Conservation (phyloP, 2,888 invertebrate genomes). For the Leptogaster cylindrica region DNA sequence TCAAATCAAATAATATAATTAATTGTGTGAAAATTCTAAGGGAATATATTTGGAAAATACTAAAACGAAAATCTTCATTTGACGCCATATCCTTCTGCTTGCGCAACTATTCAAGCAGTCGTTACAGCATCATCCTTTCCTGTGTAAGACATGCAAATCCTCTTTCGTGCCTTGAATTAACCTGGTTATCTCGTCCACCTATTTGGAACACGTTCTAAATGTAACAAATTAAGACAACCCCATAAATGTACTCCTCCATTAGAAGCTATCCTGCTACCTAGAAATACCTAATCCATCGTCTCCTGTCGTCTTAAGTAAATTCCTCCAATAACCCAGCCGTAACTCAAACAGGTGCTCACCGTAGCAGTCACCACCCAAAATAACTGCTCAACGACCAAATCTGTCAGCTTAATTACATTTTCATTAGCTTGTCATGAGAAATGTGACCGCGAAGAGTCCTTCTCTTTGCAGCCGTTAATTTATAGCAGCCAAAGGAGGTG, state of each 20-base stretch:
- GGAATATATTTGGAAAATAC: no score
- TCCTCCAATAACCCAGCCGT: slow-evolving; percentile 15
- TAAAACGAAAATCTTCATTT: no score
- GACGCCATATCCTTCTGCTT: no score
- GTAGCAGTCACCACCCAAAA: slow-evolving; percentile 16
- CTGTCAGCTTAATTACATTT: slow-evolving; percentile 20
- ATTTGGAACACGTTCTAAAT: no score
- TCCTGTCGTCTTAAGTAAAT: slow-evolving; percentile 28
- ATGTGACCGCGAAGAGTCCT: slow-evolving; percentile 11
- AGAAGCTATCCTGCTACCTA: slow-evolving; percentile 1
- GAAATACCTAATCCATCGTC: slow-evolving; percentile 27
- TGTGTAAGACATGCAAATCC: no score
- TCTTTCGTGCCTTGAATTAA: no score
- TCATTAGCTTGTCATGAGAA: slow-evolving; percentile 12
- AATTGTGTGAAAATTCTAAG: no score
- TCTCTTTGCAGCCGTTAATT: neutral
- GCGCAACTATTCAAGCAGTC: no score
- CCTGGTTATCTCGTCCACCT: no score
- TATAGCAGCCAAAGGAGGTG: neutral
- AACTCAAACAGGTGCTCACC: slow-evolving; percentile 11
- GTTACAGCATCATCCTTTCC: no score
- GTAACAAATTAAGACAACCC: neutral
- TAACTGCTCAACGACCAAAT: slow-evolving; percentile 17
- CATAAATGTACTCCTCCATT: slow-evolving; percentile 18
- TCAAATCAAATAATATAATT: no score